Percentiles rank a stretch among this genome's conserved stretches.
Conservation (phyloP, 1,140 invertebrate genomes). For the Anthonomus grandis region DNA sequence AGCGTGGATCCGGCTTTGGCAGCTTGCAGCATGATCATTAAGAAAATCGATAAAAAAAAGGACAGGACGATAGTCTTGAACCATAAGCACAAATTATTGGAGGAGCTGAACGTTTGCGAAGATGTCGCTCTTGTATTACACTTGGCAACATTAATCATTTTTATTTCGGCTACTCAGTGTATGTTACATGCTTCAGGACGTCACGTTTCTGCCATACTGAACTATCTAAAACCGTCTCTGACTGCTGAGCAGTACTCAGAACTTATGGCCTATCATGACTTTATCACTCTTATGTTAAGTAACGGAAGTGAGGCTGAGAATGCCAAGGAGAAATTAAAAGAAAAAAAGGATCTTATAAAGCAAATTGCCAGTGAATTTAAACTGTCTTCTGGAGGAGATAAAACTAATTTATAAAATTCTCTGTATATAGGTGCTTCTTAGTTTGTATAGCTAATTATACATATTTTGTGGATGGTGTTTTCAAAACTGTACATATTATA, state of each 20-base stretch:
- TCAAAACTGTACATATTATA: too few species aligned
- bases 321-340: constrained; percentile 44
- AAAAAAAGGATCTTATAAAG: constrained; percentile 44
- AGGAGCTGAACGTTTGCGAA: constrained; percentile 67
- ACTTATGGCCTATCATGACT: constrained; percentile 68
- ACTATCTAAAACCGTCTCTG: constrained; percentile 67
- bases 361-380: constrained; percentile 47
- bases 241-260: constrained; percentile 59
- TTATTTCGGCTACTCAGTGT: constrained; percentile 73
- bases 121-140: constrained; percentile 85
- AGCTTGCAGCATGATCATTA: constrained; percentile 77
- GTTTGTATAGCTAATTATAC: too few species aligned
- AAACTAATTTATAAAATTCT: too few species aligned
- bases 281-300: constrained; percentile 41
- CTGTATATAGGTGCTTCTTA: too few species aligned
- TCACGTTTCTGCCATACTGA: constrained; percentile 79
- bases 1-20: constrained; percentile 68
- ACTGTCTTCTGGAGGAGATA: not conserved
- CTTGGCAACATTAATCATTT: constrained; percentile 74
- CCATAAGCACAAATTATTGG: constrained; percentile 76
- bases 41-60: constrained; percentile 86
- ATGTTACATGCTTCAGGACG: constrained; percentile 89
- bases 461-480: too few species aligned
- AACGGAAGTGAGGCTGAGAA: constrained; percentile 44
- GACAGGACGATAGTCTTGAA: constrained; percentile 71